Evolutionary conservation across 2,113 vertebrate genomes (phyloP).

Genomic region (Rhinopomastus cyanomelas): DNA sequence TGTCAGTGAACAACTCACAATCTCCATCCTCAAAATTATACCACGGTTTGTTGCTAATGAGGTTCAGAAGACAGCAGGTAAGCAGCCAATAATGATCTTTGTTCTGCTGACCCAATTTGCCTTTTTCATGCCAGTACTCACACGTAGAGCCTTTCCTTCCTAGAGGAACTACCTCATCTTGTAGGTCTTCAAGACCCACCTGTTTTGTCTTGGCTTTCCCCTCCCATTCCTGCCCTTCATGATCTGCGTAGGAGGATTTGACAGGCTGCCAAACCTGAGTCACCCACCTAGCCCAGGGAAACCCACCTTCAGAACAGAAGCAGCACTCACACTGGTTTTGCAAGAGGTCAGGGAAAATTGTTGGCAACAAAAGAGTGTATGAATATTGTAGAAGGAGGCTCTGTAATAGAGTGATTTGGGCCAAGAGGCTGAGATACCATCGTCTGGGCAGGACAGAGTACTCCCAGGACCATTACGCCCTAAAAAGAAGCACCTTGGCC

Average conservation of each 20-base stretch:
- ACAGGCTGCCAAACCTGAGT: background rate
- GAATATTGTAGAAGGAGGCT: background rate
- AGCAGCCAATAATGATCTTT: background rate
- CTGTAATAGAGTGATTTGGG: background rate
- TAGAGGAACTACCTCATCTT: background rate
- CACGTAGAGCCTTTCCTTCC: background rate
- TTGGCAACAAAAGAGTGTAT: background rate
- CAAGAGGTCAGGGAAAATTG: background rate
- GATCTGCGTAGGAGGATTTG: background rate
- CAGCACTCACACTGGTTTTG: fast-evolving
- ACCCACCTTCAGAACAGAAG: background rate
- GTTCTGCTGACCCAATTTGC: background rate
- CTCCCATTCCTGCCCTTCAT: background rate
- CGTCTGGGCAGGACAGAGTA: background rate
- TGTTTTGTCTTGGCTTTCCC: background rate
- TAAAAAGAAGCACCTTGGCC: background rate
- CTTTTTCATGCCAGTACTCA: background rate
- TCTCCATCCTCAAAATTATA: background rate
- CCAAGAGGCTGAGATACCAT: background rate
- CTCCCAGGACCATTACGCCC: background rate
- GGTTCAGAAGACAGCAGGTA: background rate
- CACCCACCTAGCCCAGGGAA: fast-evolving
- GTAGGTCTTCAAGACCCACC: background rate
- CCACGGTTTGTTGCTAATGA: fast-evolving
- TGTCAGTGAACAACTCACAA: background rate